A percentile compares a stretch with the other conserved stretches of the same genome.
Evolutionary conservation across 2,113 vertebrate genomes (phyloP).

Genomic region (Dolichallabes microphthalmus): DNA sequence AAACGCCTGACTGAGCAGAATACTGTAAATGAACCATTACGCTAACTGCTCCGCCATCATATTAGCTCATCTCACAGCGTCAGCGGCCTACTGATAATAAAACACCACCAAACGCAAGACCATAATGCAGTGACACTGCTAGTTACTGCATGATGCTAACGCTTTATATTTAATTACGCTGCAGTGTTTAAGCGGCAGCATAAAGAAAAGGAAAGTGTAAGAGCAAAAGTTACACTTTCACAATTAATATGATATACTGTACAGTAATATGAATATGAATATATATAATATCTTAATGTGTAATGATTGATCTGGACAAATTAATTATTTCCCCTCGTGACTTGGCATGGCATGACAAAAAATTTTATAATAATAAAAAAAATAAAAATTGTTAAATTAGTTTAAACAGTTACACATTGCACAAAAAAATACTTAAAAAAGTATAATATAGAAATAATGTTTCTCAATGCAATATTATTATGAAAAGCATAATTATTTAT

Average conservation of each 20-base stretch:
- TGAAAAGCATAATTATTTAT: no score
- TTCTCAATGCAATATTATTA: not conserved
- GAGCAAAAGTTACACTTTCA: no score
- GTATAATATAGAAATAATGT: not conserved
- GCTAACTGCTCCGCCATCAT: not conserved
- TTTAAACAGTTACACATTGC: not conserved
- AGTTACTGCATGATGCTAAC: not conserved
- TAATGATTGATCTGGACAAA: not conserved
- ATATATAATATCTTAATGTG: not conserved
- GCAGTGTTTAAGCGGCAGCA: not conserved
- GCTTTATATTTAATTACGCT: not conserved
- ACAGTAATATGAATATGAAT: not conserved
- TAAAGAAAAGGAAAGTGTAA: not conserved
- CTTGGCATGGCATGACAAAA: not conserved
- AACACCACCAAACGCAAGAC: not conserved
- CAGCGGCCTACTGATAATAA: not conserved
- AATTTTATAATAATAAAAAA: not conserved
- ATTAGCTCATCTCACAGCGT: not conserved
- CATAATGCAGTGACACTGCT: not conserved
- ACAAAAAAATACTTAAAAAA: not conserved
- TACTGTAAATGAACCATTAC: not conserved
- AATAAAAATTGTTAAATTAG: not conserved
- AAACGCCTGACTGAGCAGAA: not conserved
- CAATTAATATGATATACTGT: no score
- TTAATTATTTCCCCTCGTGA: not conserved